These are phyloP conservation scores for Luffia ferchaultella DNA, from an alignment of 2,888 invertebrate genomes.

Conservation along the genomic window DNA sequence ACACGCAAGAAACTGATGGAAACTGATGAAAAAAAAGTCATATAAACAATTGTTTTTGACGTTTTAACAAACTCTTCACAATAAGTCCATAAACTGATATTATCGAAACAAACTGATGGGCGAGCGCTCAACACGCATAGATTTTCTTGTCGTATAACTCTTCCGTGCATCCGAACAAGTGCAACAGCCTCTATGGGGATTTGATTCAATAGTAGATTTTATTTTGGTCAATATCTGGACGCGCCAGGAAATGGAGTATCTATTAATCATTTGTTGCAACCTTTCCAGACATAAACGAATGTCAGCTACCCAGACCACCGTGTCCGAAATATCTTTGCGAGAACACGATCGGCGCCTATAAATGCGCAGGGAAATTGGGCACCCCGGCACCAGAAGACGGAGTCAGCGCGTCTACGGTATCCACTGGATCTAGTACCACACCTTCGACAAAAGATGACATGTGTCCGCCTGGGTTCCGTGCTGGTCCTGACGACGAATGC, in stretches of 20 bases:
- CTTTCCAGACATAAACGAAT: conserved; percentile 87
- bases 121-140: too few relatives aligned
- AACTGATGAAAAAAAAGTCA: neutral
- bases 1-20: too few relatives aligned
- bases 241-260: too few relatives aligned
- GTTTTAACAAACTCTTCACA: too few relatives aligned
- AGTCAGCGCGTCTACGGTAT: conserved; percentile 24
- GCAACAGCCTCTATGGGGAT: too few relatives aligned
- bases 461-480: conserved; percentile 65
- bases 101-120: too few relatives aligned
- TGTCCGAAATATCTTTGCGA: conserved; percentile 57
- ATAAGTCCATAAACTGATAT: too few relatives aligned
- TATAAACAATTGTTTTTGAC: neutral
- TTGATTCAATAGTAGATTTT: too few relatives aligned
- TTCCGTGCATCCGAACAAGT: too few relatives aligned
- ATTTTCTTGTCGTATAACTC: too few relatives aligned
- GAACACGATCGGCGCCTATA: conserved; percentile 59
- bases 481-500: conserved; percentile 55
- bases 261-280: conserved; percentile 2
- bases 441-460: conserved; percentile 38
- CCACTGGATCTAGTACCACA: conserved; percentile 16
- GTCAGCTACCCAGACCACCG: conserved; percentile 58
- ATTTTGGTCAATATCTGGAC: too few relatives aligned
- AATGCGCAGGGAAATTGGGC: conserved; percentile 51
- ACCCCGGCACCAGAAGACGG: conserved; percentile 36